Evolutionary conservation across 2,113 vertebrate species (phyloP).

Genomic region (Clarias batrachus): DNA sequence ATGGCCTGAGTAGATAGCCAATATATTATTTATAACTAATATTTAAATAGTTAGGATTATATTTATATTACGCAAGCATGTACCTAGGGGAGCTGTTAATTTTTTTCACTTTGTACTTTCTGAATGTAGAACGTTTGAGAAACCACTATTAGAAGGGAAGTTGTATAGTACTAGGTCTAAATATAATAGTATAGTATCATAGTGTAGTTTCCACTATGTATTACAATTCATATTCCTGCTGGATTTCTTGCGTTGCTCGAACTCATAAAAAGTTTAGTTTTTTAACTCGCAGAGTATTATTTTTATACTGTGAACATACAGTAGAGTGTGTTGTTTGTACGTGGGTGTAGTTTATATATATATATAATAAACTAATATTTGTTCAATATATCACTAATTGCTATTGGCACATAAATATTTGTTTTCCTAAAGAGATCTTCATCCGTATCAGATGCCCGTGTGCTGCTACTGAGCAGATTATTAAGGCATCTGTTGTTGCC

Average conservation of each 20-base stretch:
- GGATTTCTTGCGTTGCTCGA: not conserved
- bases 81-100: not conserved
- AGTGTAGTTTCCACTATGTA: not conserved
- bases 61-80: not conserved
- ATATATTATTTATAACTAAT: not conserved
- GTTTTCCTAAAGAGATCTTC: not conserved
- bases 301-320: not conserved
- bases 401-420: not conserved
- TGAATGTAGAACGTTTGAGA: not conserved
- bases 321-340: no score
- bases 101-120: not conserved
- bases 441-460: not conserved
- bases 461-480: conserved; percentile 5
- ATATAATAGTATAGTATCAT: not conserved
- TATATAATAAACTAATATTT: not conserved
- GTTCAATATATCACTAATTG: not conserved
- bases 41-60: not conserved
- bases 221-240: not conserved
- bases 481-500: conserved; percentile 22
- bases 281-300: not conserved
- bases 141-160: not conserved
- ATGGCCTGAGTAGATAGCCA: not conserved
- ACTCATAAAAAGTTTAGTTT: not conserved
- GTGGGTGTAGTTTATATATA: no score
- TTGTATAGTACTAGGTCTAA: not conserved